Conservation (phyloP, 2,888 invertebrate genomes). For the Lasioglossum lativentre region DNA sequence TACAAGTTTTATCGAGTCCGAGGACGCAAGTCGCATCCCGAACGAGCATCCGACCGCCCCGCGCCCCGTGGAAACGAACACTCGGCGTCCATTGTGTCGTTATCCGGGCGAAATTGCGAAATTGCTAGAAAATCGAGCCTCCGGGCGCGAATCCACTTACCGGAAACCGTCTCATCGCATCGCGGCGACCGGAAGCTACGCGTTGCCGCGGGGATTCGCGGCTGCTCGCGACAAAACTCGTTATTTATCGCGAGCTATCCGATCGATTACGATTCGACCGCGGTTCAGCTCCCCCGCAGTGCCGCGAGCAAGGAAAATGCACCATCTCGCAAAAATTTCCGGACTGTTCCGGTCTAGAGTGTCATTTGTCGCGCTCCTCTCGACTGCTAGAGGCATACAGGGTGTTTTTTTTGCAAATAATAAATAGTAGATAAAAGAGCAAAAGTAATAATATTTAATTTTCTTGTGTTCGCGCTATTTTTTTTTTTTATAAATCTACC, state of each 20-base stretch:
- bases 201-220: constrained; percentile 24
- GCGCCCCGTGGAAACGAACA: neutral
- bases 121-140: constrained; percentile 30
- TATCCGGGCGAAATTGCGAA: constrained; percentile 23
- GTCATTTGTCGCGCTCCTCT: neutral
- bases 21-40: constrained; percentile 21
- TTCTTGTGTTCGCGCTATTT: no score
- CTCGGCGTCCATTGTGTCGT: neutral
- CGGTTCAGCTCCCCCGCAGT: neutral
- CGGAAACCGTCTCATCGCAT: constrained; percentile 19
- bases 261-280: constrained; percentile 41
- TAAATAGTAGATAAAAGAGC: no score
- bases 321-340: neutral
- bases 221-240: constrained; percentile 29
- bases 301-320: neutral
- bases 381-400: no score
- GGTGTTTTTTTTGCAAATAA: no score
- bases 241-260: constrained; percentile 30
- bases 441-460: no score
- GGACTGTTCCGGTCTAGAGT: neutral
- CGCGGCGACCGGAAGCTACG: constrained; percentile 1
- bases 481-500: neutral
- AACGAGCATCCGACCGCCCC: constrained; percentile 4
- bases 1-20: constrained; percentile 48
- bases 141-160: neutral